Evolutionary conservation across 2,797 vertebrate species (phyloP).

Genomic region (Phoebastria nigripes): DNA sequence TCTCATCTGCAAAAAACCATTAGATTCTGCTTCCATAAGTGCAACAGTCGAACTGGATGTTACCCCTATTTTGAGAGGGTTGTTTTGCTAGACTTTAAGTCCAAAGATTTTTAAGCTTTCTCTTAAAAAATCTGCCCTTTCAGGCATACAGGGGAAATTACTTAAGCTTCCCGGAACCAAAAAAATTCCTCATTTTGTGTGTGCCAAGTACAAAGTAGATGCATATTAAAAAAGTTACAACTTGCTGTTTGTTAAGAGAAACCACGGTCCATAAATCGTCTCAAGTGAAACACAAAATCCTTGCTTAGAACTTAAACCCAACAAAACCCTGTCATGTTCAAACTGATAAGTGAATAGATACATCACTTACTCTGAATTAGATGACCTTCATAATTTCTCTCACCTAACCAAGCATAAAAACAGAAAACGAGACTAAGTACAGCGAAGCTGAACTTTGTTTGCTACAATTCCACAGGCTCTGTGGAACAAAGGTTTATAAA

Average conservation of each 20-base stretch:
- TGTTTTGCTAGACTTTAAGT: neutral
- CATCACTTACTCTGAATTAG: neutral
- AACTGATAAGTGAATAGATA: neutral
- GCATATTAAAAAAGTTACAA: neutral
- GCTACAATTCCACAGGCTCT: neutral
- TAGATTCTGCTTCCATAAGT: neutral
- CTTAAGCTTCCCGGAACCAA: neutral
- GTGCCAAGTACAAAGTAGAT: neutral
- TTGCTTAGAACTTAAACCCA: neutral
- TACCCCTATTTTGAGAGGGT: neutral
- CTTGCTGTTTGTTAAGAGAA: neutral
- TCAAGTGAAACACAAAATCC: neutral
- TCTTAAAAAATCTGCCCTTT: neutral
- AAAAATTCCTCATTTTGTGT: neutral
- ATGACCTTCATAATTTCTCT: neutral
- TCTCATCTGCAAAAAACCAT: neutral
- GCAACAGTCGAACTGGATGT: neutral
- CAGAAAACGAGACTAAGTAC: neutral
- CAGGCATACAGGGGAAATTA: neutral
- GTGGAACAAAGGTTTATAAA: neutral
- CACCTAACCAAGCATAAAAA: neutral
- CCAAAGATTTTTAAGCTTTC: neutral
- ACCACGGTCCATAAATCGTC: neutral
- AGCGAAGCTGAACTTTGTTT: neutral
- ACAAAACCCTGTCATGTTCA: neutral